phyloP scores from a whole-genome alignment of 2,888 invertebrate species.

The Archaeoteleia sp. region DNA sequence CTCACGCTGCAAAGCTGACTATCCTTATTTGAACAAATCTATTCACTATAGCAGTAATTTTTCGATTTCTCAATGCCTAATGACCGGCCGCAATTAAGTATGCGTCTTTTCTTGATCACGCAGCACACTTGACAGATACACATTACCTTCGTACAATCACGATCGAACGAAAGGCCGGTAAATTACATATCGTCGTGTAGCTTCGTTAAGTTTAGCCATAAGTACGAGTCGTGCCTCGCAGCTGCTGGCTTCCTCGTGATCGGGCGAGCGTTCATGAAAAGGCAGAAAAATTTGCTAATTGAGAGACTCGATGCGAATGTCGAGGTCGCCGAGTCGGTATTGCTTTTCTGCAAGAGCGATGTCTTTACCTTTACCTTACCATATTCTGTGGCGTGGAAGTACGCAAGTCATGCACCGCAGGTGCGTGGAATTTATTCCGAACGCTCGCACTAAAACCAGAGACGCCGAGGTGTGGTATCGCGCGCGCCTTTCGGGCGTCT shows the following conservation, averaged over 20 bases:
- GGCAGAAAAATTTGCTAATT: slow-evolving; percentile 43
- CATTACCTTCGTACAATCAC: slow-evolving; percentile 42
- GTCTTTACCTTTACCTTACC: slow-evolving; percentile 26
- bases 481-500: slow-evolving; percentile 43
- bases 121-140: slow-evolving; percentile 37
- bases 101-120: slow-evolving; percentile 39
- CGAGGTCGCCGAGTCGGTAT: slow-evolving; percentile 24
- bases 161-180: slow-evolving; percentile 35
- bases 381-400: slow-evolving; percentile 26
- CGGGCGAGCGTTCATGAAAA: slow-evolving; percentile 18
- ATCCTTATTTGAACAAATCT: slow-evolving; percentile 30
- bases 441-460: slow-evolving; percentile 29
- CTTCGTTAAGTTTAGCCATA: slow-evolving; percentile 32
- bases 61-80: slow-evolving; percentile 33
- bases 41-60: slow-evolving; percentile 17
- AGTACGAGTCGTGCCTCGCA: slow-evolving; percentile 10
- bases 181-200: slow-evolving; percentile 37
- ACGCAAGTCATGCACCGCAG: slow-evolving; percentile 49
- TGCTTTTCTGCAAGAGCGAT: slow-evolving; percentile 17
- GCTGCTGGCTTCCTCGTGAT: slow-evolving; percentile 30
- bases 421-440: slow-evolving; percentile 44
- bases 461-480: slow-evolving; percentile 45
- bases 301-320: slow-evolving; percentile 41
- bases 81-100: slow-evolving; percentile 39
- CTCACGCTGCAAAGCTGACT: neutral